Evolutionary conservation across 1,140 invertebrate genomes (phyloP), one percentile per base, ranked within the genome.

Genomic region (Drosophila parabipectinata): DNA sequence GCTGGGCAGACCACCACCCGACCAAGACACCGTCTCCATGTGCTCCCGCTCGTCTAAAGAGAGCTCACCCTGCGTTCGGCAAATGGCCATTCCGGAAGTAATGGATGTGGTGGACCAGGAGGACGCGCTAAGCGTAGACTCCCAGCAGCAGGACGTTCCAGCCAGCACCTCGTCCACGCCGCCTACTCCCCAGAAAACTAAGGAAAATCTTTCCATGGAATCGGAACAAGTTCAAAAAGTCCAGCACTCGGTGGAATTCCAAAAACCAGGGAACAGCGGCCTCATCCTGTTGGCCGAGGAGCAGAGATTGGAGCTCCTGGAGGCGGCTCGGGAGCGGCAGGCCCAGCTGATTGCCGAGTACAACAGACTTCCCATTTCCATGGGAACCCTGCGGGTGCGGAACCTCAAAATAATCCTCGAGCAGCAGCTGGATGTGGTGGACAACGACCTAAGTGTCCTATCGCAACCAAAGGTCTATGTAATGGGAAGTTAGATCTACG

Each of bases 301-400:
- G 0, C 54, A 87, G 24, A 69, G 81, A 0, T 8, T 54, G 1
- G 6, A 24, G 4, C 41, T 78, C 10, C 44, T 85, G 5, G 48
- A 58, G 12, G 51, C 55, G 1, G 66, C 74, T 0, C 68, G 56
- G n/a, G 26, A 47, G 10, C 78, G 64, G 2, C 58, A 75, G 9
- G 50, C 26, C 1, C 48, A 75, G n/a, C 50, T 85, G 10, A 82
- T 72, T 12, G 61, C 48, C 12, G 69, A 88, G 24, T 85, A 88
- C 55, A 85, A 85, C 48, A 64, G 74, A 0, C 21, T 85, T 55
- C 82, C 82, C 6, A 32, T 85, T 5, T 78, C 83, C 4, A 79
- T 72, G 74, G 64, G 54, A 0, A 88, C 82, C 5, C 24, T 88
- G 52, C 78, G 83, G 2, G 79, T 88, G 12, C 83, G 78, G 9